Evolutionary conservation across 1,140 invertebrate genomes (phyloP), one percentile per base, ranked within the genome.

Genomic region (Brachionus plicatilis): DNA sequence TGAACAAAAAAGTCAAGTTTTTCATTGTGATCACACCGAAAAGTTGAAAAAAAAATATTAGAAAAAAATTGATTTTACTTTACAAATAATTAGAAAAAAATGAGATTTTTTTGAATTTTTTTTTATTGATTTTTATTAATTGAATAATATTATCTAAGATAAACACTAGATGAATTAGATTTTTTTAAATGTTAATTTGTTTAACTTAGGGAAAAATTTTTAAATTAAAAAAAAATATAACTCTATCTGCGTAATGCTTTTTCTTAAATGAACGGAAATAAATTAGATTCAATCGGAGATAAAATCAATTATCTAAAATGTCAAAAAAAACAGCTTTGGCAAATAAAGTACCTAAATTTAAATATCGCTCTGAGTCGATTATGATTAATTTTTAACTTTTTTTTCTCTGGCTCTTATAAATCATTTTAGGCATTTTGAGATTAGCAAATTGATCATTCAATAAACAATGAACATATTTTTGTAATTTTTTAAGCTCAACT

Each of bases 51-150:
- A 65, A 65, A 17, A 65, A 65, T n/a, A 2, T 65, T 11, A 33
- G 17, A 24, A 65, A 11, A 12, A 68, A 68, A 68, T 68, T 6
- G 14, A 29, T 65, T 65, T 29, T 20, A 29, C 17, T 14, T 29
- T 29, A 68, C 27, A 33, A 68, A 29, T 33, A 68, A 68, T 29
- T 1, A 37, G 33, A 37, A 68, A 68, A 65, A 65, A 47, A 7
- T 37, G 1, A 14, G 14, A 47, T 60, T 60, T 60, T 56, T 56
- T 68, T 68, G 14, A 14, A 47, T 27, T 60, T 60, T 66, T 66
- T 68, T 43, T 72, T 72, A 72, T 72, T 72, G 68, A 72, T 72
- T 72, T 72, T 72, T 72, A 72, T 72, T 72, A 72, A 72, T 72
- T 72, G 68, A 72, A 72, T 72, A 72, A 72, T 72, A 43, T 72